Base-by-base conservation (phyloP, 2,797 vertebrate genomes). In the Paramormyrops hopkinsi region DNA sequence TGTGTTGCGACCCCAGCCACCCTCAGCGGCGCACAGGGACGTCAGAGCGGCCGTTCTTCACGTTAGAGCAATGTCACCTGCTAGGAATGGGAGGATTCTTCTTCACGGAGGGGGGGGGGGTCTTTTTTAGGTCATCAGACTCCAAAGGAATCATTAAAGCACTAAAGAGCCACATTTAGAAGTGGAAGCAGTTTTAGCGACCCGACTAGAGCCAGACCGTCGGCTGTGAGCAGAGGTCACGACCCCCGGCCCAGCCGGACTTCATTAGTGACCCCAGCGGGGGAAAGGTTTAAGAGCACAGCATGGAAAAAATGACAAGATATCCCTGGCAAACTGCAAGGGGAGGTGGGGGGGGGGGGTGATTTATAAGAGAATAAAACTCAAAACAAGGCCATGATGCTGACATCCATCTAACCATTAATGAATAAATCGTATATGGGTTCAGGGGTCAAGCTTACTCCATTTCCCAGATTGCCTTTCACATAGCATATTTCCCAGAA, bases 1-100 rank as follows among this genome's bases (percentile, higher is more conserved):
- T 93, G 12, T 91, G 25, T 93, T 94, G 93, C 94, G 91, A 83
- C 9, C 37, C 14, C 62, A 89, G 53, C 69, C 59, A 89, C 84
- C 88, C 11, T 88, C 48, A 90, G 46, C 25, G 7, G 44, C 90
- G 86, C 84, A 90, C 69, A 41, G 25, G 89, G 41, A 33, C 22
- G 54, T 89, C 85, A 90, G 17, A 17, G n/a, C 11, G 3, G 59
- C 46, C 56, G 62, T 89, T 88, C 82, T 50, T 54, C 19, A 53
- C 56, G 88, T 88, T 29, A 53, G 25, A 69, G 51, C 48, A 69
- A 50, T 44, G 11, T 54, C 82, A 85, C 89, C 90, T 88, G 79
- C 25, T 83, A 90, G 88, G 65, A 19, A 83, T 37, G 83, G 73
- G 22, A 29, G 59, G 59, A 65, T 25, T 62, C 59, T 62, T 7